Evolutionary conservation across 2,113 vertebrate genomes (phyloP).

Genomic region (Porphyrio hochstetteri): DNA sequence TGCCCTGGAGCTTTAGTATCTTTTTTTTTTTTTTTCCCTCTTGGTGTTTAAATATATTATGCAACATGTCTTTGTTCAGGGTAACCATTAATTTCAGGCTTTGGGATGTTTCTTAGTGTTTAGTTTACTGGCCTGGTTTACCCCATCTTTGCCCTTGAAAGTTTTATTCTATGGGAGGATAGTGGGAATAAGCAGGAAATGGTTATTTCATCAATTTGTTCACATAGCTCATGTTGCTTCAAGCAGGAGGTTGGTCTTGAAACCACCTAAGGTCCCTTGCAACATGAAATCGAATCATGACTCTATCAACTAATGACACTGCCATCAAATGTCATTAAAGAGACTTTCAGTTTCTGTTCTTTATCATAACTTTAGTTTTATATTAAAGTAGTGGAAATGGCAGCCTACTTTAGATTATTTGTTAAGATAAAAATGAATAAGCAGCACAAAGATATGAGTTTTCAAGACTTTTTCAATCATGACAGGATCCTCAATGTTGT

Average conservation of each 20-base stretch:
- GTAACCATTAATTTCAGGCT: conserved; percentile 29
- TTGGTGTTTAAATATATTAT: neutral
- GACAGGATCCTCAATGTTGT: neutral
- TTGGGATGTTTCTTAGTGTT: neutral
- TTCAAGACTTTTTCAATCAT: neutral
- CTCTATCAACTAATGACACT: neutral
- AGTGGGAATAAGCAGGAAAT: neutral
- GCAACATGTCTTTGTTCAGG: conserved; percentile 3
- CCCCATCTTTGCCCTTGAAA: neutral
- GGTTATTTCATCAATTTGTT: neutral
- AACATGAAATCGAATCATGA: neutral
- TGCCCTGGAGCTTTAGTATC: neutral
- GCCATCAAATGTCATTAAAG: neutral
- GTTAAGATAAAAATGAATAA: neutral
- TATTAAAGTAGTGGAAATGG: neutral
- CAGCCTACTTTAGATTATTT: neutral
- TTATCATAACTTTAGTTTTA: neutral
- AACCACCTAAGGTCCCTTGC: neutral
- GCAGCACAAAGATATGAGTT: neutral
- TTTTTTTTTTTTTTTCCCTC: fast-evolving
- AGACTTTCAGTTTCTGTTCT: neutral
- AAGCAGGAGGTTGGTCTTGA: neutral
- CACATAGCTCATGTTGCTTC: neutral
- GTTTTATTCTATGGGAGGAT: neutral
- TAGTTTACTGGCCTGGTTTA: neutral